Evolutionary conservation across 2,888 invertebrate species (phyloP).

Genomic region (Argyresthia albistria): DNA sequence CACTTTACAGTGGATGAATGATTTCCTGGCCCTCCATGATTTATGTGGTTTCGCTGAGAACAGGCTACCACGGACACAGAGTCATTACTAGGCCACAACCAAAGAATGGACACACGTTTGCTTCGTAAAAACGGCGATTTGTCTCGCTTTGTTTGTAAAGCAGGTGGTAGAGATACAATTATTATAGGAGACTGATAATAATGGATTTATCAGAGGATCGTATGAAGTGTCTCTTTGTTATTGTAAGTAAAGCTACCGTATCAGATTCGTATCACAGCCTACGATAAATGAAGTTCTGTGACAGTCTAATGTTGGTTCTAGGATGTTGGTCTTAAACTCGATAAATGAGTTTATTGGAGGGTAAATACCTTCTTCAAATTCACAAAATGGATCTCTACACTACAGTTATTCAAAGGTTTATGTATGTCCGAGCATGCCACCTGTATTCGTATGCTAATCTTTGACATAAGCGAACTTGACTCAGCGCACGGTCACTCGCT

Average conservation of each 20-base stretch:
- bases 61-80: constrained; percentile 37
- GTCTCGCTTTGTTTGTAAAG: constrained; percentile 1
- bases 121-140: constrained; percentile 20
- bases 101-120: constrained; percentile 60
- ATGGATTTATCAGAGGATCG: too few relatives aligned
- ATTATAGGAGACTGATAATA: not conserved
- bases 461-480: constrained; percentile 20
- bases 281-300: too few relatives aligned
- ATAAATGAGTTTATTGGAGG: too few relatives aligned
- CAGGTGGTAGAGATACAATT: not conserved
- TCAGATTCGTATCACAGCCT: too few relatives aligned
- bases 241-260: too few relatives aligned
- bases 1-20: constrained; percentile 69
- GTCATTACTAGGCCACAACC: constrained; percentile 40
- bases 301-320: too few relatives aligned
- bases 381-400: too few relatives aligned
- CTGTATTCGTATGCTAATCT: constrained; percentile 22
- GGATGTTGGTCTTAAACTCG: too few relatives aligned
- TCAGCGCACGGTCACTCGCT: constrained; percentile 22
- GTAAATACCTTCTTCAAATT: too few relatives aligned
- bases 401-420: too few relatives aligned
- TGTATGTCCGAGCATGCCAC: too few relatives aligned
- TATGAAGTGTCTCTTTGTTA: too few relatives aligned
- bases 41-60: constrained; percentile 43
- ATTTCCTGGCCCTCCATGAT: constrained; percentile 66